Percentiles rank a stretch among this genome's conserved stretches.
Conservation (phyloP, 2,113 vertebrate genomes). For the Apus apus region DNA sequence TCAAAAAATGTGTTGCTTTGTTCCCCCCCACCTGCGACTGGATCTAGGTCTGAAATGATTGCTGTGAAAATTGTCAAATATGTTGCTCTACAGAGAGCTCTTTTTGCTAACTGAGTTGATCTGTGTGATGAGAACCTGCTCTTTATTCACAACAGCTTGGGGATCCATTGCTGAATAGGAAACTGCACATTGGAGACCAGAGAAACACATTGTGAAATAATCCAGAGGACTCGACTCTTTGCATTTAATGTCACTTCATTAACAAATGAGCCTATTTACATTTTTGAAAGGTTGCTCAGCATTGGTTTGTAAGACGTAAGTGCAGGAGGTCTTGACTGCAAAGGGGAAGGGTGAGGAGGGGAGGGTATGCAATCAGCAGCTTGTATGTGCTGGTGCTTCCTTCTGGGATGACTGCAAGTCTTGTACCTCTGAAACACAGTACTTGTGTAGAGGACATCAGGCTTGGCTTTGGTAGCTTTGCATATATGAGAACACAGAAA, state of each 20-base stretch:
- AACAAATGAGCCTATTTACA: not conserved
- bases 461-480: not conserved
- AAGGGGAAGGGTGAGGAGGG: not conserved
- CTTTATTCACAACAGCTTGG: not conserved
- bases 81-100: not conserved
- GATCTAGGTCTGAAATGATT: not conserved
- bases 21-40: not conserved
- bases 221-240: not conserved
- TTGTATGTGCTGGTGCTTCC: not conserved
- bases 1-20: not conserved
- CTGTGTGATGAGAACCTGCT: not conserved
- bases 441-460: not conserved
- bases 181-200: not conserved
- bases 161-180: not conserved
- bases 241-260: not conserved
- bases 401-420: not conserved
- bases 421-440: not conserved
- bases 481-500: not conserved
- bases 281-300: not conserved
- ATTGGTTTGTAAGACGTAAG: not conserved
- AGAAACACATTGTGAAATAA: not conserved
- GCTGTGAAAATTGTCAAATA: not conserved
- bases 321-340: not conserved
- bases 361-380: not conserved
- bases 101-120: not conserved